Percentiles rank a stretch among this genome's conserved stretches.
Evolutionary conservation across 2,797 vertebrate genomes (phyloP).

Genomic region (Trachops cirrhosus): DNA sequence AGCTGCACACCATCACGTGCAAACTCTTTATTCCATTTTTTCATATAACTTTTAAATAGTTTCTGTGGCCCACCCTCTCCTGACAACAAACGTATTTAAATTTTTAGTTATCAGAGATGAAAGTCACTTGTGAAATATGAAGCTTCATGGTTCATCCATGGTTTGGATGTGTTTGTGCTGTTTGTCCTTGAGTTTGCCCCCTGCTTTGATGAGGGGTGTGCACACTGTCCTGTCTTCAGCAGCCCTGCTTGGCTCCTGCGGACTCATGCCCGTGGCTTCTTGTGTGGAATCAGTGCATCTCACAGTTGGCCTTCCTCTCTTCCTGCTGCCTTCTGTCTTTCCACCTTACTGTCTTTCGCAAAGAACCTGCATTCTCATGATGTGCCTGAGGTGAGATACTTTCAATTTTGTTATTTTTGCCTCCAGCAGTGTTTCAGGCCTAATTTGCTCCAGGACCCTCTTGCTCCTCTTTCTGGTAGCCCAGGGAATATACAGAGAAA

Average conservation of each 20-base stretch:
- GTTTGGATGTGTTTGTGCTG: background rate
- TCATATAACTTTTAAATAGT: constrained; percentile 18
- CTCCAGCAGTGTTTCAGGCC: background rate
- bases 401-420: background rate
- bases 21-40: constrained; percentile 37
- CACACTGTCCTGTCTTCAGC: background rate
- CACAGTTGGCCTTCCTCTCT: background rate
- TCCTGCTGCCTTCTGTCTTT: background rate
- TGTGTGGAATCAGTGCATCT: background rate
- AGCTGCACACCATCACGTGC: background rate
- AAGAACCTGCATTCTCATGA: background rate
- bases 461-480: background rate
- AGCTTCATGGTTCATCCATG: background rate
- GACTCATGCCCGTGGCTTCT: background rate
- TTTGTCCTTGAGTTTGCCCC: background rate
- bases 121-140: background rate
- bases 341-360: background rate
- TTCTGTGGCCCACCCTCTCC: background rate
- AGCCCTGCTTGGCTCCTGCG: background rate
- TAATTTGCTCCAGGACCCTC: background rate
- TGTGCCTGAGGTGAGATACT: background rate
- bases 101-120: constrained; percentile 46
- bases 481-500: background rate
- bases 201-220: background rate
- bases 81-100: constrained; percentile 1